Base-by-base conservation (phyloP, 2,797 vertebrate genomes). In the Myiotriccus ornatus region DNA sequence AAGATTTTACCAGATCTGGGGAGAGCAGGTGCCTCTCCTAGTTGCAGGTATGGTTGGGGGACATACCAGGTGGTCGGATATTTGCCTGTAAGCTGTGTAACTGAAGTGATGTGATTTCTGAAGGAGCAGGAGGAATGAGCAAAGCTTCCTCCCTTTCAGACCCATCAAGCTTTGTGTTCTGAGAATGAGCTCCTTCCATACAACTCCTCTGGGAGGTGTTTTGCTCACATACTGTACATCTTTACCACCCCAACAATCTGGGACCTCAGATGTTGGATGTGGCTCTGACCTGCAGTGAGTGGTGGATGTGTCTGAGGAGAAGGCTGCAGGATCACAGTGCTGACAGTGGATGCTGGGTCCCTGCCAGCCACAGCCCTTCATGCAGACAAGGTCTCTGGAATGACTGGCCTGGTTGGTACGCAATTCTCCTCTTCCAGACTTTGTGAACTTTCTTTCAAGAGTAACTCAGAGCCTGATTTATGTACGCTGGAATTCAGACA, bases 181-280 rank as follows among this genome's bases (percentile, higher is more conserved):
- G n/a, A 30, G n/a, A 43, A 46, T 0, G 2, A 77, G 18, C 12
- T 67, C 14, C 44, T 86, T 43, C 35, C 28, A 55, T 25, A 34
- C 14, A 28, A 9, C 41, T 60, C 3, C 41, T 71, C 41, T 71
- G 49, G 27, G 17, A 74, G 43, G 6, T 30, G 79, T 78, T 47
- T 60, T 1, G 0, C 41, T 75, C 23, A 1, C 7, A 5, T 1
- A 1, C 13, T 25, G 19, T 44, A 2, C 14, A 5, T 23, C 0
- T 1, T 35, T 62, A 39, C 47, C 24, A 64, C 8, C 30, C 24
- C 13, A 12, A 12, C 7, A 6, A 32, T 60, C 46, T 70, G 43
- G 21, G 43, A 71, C 34, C 15, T 84, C 18, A 8, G 3, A 1
- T 7, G 7, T 2, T 34, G 35, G 32, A 37, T 1, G 1, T 32